phyloP scores from a whole-genome alignment of 1,140 invertebrate genomes.

The Drosophila gunungcola region DNA sequence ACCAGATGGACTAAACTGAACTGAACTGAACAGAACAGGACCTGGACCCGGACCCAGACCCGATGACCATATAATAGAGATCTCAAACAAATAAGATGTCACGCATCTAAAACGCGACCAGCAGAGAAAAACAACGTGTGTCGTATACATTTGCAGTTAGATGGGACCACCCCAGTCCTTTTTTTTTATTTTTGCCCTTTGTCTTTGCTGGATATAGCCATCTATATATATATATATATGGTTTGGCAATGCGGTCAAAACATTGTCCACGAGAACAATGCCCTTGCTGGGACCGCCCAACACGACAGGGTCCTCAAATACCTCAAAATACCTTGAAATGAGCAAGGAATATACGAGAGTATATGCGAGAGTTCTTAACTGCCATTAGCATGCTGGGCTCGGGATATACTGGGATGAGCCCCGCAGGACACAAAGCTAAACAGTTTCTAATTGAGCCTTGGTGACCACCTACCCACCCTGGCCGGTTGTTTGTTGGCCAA shows the following conservation, averaged over 20 bases:
- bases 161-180: constrained; percentile 52
- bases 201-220: constrained; percentile 9
- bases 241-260: constrained; percentile 82
- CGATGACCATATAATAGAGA: constrained; percentile 61
- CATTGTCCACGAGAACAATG: constrained; percentile 76
- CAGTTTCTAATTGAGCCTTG: constrained; percentile 71
- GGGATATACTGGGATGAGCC: constrained; percentile 25
- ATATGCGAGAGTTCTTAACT: constrained; percentile 62
- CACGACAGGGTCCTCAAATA: constrained; percentile 44
- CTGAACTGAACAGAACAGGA: no score
- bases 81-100: constrained; percentile 63
- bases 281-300: constrained; percentile 64
- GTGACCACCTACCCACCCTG: background rate
- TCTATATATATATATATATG: constrained; percentile 33
- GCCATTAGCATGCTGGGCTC: constrained; percentile 75
- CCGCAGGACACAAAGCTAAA: constrained; percentile 55
- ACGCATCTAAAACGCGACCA: constrained; percentile 70
- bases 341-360: constrained; percentile 58
- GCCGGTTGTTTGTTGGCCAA: constrained; percentile 44
- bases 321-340: constrained; percentile 75
- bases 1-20: background rate
- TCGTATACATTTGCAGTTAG: constrained; percentile 13
- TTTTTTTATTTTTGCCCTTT: constrained; percentile 20
- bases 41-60: background rate
- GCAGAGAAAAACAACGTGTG: constrained; percentile 22